Evolutionary conservation across 2,888 invertebrate species (phyloP).

Genomic region (Iselma pallidipennis): DNA sequence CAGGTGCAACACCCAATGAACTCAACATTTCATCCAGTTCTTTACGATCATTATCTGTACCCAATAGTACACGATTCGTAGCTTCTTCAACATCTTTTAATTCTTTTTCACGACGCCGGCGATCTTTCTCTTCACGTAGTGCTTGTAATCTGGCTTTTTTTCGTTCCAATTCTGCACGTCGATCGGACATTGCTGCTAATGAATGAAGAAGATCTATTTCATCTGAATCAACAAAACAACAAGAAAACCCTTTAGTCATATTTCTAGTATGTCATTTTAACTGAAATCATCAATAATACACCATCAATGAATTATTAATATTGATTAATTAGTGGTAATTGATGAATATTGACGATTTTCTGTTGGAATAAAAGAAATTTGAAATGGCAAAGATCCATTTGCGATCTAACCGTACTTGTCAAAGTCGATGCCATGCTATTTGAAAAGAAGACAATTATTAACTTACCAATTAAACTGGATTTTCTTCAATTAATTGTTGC

Average conservation of each 20-base stretch:
- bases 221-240: not conserved
- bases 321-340: not conserved
- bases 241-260: not conserved
- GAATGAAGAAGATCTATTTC: constrained; percentile 19
- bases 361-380: not conserved
- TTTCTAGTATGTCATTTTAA: too few relatives aligned
- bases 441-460: not conserved
- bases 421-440: not conserved
- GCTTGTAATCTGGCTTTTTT: constrained; percentile 92
- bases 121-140: constrained; percentile 86
- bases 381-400: not conserved
- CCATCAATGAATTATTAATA: not conserved
- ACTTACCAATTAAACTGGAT: not conserved
- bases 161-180: constrained; percentile 90
- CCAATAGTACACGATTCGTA: constrained; percentile 58
- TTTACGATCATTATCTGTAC: constrained; percentile 59
- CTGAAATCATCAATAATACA: not conserved
- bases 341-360: not conserved
- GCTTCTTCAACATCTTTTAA: constrained; percentile 82
- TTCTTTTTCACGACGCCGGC: constrained; percentile 82
- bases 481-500: not conserved
- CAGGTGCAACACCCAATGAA: constrained; percentile 84
- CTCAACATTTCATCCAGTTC: constrained; percentile 87
- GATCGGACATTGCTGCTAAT: constrained; percentile 71
- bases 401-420: constrained; percentile 5